Evolutionary conservation across 2,113 vertebrate species (phyloP).

Genomic region (Clarias macrocephalus): DNA sequence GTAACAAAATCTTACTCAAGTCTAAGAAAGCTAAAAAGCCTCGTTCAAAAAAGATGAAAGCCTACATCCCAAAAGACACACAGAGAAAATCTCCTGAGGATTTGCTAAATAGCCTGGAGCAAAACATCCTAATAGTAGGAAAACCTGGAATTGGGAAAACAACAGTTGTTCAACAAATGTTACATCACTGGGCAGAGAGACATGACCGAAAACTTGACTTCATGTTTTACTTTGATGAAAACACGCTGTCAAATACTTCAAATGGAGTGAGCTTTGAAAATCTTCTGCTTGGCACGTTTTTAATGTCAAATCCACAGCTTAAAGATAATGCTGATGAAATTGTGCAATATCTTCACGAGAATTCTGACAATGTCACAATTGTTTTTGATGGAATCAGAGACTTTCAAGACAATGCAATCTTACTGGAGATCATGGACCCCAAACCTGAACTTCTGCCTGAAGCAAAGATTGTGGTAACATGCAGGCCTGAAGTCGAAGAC

Average conservation of each 20-base stretch:
- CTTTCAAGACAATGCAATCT: not conserved
- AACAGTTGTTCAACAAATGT: constrained; percentile 34
- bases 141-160: constrained; percentile 57
- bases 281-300: constrained; percentile 36
- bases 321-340: constrained; percentile 30
- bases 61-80: constrained; percentile 43
- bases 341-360: constrained; percentile 24
- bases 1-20: constrained; percentile 23
- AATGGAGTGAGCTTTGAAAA: constrained; percentile 11
- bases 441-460: constrained; percentile 31
- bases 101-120: constrained; percentile 22
- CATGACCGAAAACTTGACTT: constrained; percentile 29
- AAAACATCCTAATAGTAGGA: constrained; percentile 46
- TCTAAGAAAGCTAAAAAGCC: constrained; percentile 48
- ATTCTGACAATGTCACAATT: constrained; percentile 47
- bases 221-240: constrained; percentile 51
- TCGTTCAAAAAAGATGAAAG: constrained; percentile 46
- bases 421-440: constrained; percentile 26
- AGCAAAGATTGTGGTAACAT: constrained; percentile 22
- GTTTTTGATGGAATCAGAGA: constrained; percentile 54
- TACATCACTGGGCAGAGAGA: constrained; percentile 45
- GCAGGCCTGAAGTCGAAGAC: not conserved
- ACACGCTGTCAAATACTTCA: constrained; percentile 6
- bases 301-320: constrained; percentile 6
- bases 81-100: constrained; percentile 14